Percentiles rank a stretch among this genome's conserved stretches.
Conservation (phyloP, 2,797 vertebrate genomes). For the Pogonophryne albipinna region DNA sequence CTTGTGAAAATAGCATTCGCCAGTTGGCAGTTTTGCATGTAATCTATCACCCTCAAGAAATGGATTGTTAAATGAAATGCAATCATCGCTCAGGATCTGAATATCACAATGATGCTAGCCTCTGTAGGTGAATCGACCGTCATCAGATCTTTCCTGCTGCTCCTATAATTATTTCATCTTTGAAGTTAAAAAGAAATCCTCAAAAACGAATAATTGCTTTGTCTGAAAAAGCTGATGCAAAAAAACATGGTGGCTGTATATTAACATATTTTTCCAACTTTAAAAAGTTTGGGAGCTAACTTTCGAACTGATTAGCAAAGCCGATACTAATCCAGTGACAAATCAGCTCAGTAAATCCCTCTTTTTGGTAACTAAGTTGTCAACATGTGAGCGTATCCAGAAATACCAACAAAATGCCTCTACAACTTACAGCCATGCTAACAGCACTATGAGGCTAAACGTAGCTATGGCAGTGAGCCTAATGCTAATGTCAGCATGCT, state of each 20-base stretch:
- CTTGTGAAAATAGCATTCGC: neutral
- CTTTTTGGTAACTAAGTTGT: neutral
- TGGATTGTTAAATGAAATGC: neutral
- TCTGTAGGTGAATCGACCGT: neutral
- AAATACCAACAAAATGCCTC: neutral
- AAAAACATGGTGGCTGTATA: neutral
- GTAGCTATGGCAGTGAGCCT: neutral
- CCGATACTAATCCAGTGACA: conserved; percentile 21
- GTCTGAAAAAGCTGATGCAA: neutral
- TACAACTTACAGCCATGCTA: neutral
- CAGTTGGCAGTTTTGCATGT: neutral
- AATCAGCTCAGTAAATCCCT: neutral
- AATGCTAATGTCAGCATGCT: neutral
- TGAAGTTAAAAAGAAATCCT: neutral
- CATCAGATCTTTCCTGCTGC: neutral
- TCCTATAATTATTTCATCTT: neutral
- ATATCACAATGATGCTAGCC: neutral
- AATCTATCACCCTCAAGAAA: neutral
- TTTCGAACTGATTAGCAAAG: neutral
- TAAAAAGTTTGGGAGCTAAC: neutral
- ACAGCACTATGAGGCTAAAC: neutral
- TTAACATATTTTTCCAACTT: neutral
- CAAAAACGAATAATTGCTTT: neutral
- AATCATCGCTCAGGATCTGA: neutral
- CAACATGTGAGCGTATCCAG: neutral